A percentile compares a stretch with the other conserved stretches of the same genome.
Evolutionary conservation across 2,888 invertebrate species (phyloP).

Genomic region (Lepidocyrtinus sp.): DNA sequence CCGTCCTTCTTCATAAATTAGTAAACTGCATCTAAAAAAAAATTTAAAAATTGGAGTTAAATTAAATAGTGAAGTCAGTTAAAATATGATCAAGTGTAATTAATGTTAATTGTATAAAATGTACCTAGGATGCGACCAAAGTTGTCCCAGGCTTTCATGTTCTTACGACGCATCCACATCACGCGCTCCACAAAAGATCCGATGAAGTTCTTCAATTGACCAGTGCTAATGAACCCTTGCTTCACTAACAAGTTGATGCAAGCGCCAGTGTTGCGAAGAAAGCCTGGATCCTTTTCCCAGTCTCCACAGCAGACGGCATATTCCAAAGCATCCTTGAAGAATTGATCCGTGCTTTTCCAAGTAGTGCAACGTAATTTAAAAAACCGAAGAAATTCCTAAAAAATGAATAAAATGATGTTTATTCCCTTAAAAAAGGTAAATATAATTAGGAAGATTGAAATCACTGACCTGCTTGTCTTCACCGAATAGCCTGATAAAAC

Average conservation of each 20-base stretch:
- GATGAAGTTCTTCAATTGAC: conserved; percentile 56
- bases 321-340: conserved; percentile 65
- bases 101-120: too few species aligned
- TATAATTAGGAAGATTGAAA: neutral
- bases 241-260: conserved; percentile 53
- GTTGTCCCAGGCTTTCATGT: conserved; percentile 61
- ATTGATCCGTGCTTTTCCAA: conserved; percentile 59
- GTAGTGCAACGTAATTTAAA: conserved; percentile 52
- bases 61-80: neutral
- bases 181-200: conserved; percentile 63
- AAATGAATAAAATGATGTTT: neutral
- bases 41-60: neutral
- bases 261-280: conserved; percentile 53
- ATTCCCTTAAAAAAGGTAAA: neutral
- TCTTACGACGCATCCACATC: conserved; percentile 57
- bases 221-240: conserved; percentile 51
- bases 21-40: conserved; percentile 50
- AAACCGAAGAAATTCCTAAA: conserved; percentile 59
- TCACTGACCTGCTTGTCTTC: conserved; percentile 45
- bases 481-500: conserved; percentile 55
- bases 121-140: conserved; percentile 66
- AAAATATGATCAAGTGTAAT: neutral
- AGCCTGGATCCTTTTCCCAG: conserved; percentile 60
- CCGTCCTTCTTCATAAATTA: conserved; percentile 4
- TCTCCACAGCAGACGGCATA: conserved; percentile 64